These are phyloP conservation scores for Leptatherina wallacei DNA, from an alignment of 2,797 vertebrate species.

Conservation along the genomic window DNA sequence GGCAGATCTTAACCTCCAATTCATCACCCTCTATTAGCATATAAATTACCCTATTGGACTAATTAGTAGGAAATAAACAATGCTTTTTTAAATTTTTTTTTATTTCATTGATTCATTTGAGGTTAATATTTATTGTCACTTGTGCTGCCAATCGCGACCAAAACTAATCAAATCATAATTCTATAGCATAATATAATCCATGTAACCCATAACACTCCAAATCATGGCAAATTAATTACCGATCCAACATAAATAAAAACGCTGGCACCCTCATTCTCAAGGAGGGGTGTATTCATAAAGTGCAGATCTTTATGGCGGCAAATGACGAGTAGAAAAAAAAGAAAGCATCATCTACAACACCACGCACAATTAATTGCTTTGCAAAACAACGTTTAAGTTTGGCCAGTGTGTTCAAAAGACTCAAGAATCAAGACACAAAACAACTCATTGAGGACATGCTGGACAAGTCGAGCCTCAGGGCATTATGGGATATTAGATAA, in stretches of 20 bases:
- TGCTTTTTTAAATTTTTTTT: neutral
- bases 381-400: neutral
- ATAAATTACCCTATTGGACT: constrained; percentile 9
- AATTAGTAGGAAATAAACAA: constrained; percentile 17
- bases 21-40: constrained; percentile 17
- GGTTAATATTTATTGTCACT: constrained; percentile 18
- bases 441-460: neutral
- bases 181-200: constrained; percentile 9
- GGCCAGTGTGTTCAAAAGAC: neutral
- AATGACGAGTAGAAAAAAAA: neutral
- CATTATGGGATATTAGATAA: constrained; percentile 9
- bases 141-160: neutral
- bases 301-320: neutral
- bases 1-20: constrained; percentile 14
- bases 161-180: constrained; percentile 17
- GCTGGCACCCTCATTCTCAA: neutral
- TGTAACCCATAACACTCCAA: neutral
- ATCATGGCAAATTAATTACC: neutral
- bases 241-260: neutral
- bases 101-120: constrained; percentile 18
- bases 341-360: too few relatives aligned
- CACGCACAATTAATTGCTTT: neutral
- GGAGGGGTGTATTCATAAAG: neutral
- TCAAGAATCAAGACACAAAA: constrained; percentile 1
- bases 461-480: neutral